phyloP scores from a whole-genome alignment of 92 coral and sea anemone genomes.

The Phymanthus crucifer region DNA sequence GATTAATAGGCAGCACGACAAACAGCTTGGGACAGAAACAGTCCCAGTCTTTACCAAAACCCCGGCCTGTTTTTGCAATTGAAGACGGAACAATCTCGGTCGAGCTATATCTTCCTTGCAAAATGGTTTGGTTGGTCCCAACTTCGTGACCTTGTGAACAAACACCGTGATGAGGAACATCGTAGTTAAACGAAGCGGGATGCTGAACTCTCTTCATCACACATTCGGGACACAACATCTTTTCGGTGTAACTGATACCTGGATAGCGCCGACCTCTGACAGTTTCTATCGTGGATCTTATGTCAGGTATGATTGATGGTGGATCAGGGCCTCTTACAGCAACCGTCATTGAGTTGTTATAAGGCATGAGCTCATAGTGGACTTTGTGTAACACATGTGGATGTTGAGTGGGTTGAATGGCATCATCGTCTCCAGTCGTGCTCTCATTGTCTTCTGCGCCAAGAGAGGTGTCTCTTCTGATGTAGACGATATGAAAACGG shows the following conservation, averaged over 20 bases:
- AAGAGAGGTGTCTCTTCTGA: conserved; percentile 6
- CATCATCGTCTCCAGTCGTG: background rate
- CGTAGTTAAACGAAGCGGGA: conserved; percentile 10
- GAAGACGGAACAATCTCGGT: background rate
- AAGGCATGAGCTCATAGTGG: conserved; percentile 39
- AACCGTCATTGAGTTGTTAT: conserved; percentile 32
- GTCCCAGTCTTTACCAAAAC: conserved; percentile 26
- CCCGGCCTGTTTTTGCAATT: conserved; percentile 10
- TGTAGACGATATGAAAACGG: conserved; percentile 47
- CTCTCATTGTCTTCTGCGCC: background rate
- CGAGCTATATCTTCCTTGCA: conserved; percentile 9
- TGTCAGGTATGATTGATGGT: conserved; percentile 28
- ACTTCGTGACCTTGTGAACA: conserved; percentile 34
- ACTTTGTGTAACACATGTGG: conserved; percentile 15
- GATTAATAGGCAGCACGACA: conserved; percentile 38
- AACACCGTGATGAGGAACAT: conserved; percentile 19
- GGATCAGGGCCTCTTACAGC: conserved; percentile 41
- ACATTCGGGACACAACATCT: conserved; percentile 43
- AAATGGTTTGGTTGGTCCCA: conserved; percentile 7
- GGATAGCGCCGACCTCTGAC: conserved; percentile 26
- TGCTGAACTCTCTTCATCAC: conserved; percentile 22
- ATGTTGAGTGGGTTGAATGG: background rate
- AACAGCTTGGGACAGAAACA: conserved; percentile 44
- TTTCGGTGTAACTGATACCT: conserved; percentile 8
- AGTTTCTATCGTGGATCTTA: conserved; percentile 17